Base-by-base conservation (phyloP, 1,140 invertebrate species). In the Dendroctonus valens region DNA sequence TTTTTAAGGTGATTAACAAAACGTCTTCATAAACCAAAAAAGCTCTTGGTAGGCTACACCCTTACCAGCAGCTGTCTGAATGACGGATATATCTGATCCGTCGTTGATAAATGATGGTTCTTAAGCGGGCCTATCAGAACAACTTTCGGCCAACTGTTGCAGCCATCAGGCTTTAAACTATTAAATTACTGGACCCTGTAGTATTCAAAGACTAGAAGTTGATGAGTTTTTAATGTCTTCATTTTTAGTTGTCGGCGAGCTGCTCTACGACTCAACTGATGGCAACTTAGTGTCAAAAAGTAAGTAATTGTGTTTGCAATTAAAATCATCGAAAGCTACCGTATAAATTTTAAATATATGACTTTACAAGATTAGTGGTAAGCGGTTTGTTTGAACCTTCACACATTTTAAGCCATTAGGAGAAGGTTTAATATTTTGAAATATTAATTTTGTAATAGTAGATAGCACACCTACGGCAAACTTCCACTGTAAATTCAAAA, bases 21-120 rank as follows among this genome's bases (percentile, higher is more conserved):
- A 46, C 50, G 26, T 51, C 15, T 51, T 12, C 8, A 11, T 15
- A 8, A 51, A 51, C 7, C 11, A 11, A 11, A 15, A 15, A 2
- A 15, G 50, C 50, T 51, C 3, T 3, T 12, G 15, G 26, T 11
- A 15, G 9, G 7, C 5, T 51, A 8, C 8, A 11, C 8, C 26
- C 7, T 12, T 7, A 39, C 37, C 9, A 49, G n/a, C 26, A 39
- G 26, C 57, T 48, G 44, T 48, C 44, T 11, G 42, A 59, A 59
- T 59, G 42, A 59, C 42, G 57, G 46, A 59, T 59, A 15, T 2
- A 26, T 26, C 15, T 7, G 15, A 51, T 11, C 15, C 38, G 57
- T 59, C 57, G 49, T 59, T 59, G 57, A 59, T 46, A 48, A 59
- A 59, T 59, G 42, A 59, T 46, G 6, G 44, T 59, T 41, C 37